Percentiles rank a stretch among this genome's conserved stretches.
These are phyloP conservation scores for Alcedo quadribrachys DNA, from an alignment of 2,797 vertebrate genomes.

Conservation along the genomic window DNA sequence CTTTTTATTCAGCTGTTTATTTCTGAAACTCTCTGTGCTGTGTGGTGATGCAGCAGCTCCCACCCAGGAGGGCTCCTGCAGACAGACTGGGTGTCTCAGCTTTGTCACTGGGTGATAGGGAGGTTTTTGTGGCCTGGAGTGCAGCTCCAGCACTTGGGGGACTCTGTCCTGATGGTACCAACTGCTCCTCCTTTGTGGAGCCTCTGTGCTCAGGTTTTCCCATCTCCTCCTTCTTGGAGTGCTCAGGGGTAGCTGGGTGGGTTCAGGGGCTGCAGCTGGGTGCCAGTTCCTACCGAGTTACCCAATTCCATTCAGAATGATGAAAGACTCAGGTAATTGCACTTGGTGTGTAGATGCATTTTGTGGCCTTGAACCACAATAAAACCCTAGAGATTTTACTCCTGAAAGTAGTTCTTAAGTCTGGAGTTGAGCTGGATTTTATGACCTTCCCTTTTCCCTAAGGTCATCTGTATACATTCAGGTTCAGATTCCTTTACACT, in stretches of 20 bases:
- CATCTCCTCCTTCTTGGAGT: background rate
- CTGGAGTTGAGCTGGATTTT: background rate
- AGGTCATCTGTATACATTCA: background rate
- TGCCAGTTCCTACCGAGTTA: background rate
- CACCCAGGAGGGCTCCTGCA: background rate
- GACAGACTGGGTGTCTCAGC: background rate
- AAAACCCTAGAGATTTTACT: background rate
- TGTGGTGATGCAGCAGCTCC: background rate
- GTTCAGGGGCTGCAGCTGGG: background rate
- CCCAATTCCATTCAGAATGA: background rate
- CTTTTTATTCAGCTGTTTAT: background rate
- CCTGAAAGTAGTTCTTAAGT: background rate
- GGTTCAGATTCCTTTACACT: background rate
- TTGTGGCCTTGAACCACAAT: background rate
- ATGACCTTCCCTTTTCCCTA: background rate
- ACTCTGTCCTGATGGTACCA: accelerated
- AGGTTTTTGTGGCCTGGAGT: background rate
- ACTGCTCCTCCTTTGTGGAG: background rate
- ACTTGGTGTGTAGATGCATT: background rate
- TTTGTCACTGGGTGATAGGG: background rate
- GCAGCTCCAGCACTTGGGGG: background rate
- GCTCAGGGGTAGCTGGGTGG: background rate
- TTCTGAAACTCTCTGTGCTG: background rate
- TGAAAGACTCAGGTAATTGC: background rate
- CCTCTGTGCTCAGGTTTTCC: background rate